Conservation (phyloP, 92 coral and sea anemone genomes). For the Diadumene lineata region DNA sequence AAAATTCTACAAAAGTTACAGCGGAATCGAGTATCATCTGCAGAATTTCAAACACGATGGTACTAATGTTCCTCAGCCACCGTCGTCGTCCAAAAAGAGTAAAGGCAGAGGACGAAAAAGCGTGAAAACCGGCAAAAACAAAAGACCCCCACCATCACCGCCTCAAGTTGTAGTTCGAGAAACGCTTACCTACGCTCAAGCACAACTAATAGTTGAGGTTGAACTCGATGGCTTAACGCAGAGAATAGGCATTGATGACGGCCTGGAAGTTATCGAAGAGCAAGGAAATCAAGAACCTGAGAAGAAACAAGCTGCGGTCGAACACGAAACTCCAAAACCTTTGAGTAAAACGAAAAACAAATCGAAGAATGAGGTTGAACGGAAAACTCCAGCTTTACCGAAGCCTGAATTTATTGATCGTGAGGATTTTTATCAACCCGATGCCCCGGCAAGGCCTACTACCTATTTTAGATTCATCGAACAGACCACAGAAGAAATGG, state of each 20-base stretch:
- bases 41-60: constrained; percentile 96
- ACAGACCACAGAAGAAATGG: constrained; percentile 95
- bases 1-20: constrained; percentile 98
- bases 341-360: constrained; percentile 79
- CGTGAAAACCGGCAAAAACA: constrained; percentile 87
- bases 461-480: constrained; percentile 98
- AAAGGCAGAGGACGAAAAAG: constrained; percentile 91
- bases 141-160: constrained; percentile 94
- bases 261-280: constrained; percentile 71
- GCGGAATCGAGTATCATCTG: constrained; percentile 99
- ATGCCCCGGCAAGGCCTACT: constrained; percentile 92
- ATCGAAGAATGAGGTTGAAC: constrained; percentile 53
- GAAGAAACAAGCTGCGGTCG: constrained; percentile 59
- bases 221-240: constrained; percentile 91
- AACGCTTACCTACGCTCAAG: constrained; percentile 99
- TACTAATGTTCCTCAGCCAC: constrained; percentile 66
- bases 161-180: constrained; percentile 90
- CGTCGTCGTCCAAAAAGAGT: constrained; percentile 80
- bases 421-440: constrained; percentile 68
- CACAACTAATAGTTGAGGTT: constrained; percentile 95
- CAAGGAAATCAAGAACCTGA: constrained; percentile 56
- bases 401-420: constrained; percentile 61
- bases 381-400: constrained; percentile 63
- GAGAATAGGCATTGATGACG: constrained; percentile 87
- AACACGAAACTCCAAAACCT: constrained; percentile 72